These are phyloP conservation scores for Glaucidium brasilianum DNA, from an alignment of 2,113 vertebrate genomes.

Conservation along the genomic window DNA sequence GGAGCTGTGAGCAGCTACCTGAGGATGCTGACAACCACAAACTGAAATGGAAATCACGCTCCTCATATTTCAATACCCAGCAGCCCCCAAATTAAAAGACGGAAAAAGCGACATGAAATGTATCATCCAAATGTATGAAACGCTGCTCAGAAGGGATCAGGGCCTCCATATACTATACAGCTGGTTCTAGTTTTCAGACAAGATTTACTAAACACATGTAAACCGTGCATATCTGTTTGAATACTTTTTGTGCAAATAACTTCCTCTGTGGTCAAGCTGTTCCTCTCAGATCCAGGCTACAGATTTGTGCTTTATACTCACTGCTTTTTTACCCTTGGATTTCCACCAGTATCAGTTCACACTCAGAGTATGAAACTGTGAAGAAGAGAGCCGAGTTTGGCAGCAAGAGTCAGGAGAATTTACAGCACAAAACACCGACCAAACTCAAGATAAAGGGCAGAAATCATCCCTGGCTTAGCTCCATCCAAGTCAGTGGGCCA, in stretches of 20 bases:
- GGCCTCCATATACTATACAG: conserved; percentile 52
- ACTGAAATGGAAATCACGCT: not conserved
- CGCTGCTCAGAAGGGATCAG: not conserved
- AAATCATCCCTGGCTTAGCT: conserved; percentile 21
- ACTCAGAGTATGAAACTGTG: conserved; percentile 38
- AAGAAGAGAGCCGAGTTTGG: conserved; percentile 45
- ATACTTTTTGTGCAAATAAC: conserved; percentile 68
- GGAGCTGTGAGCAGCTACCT: not conserved
- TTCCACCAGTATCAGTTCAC: conserved; percentile 60
- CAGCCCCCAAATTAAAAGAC: not conserved
- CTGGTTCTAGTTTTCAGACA: conserved; percentile 68
- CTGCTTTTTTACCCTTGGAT: conserved; percentile 54
- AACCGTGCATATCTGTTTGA: conserved; percentile 68
- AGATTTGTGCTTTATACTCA: conserved; percentile 19
- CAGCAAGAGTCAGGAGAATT: conserved; percentile 44
- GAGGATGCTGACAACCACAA: not conserved
- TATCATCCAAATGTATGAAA: not conserved
- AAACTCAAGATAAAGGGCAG: conserved; percentile 8
- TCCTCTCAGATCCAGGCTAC: conserved; percentile 53
- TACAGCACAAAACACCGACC: not conserved
- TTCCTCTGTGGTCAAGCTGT: conserved; percentile 70
- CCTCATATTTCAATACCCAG: not conserved
- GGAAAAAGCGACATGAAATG: conserved; percentile 21
- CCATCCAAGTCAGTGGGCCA: not conserved
- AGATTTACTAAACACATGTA: conserved; percentile 72